Evolutionary conservation across 2,797 vertebrate species (phyloP), one percentile per base, ranked within the genome.

Genomic region (Enteromius treurensis): DNA sequence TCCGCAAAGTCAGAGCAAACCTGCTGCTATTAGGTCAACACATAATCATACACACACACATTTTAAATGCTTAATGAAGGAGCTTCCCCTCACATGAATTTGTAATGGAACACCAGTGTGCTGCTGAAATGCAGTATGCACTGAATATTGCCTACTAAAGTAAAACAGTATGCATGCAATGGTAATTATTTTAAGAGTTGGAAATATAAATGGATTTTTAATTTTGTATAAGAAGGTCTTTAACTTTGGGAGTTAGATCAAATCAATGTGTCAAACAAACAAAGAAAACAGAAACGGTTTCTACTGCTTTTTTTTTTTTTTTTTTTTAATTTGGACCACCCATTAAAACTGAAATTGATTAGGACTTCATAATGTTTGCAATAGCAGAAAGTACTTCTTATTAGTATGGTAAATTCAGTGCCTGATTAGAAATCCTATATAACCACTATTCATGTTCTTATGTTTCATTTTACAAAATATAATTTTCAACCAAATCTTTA

Each of bases 1-100:
- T 74, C 26, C 0, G 23, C 74, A 26, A 42, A 70, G 80, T 40
- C 42, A 79, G 65, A 58, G 86, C 77, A 71, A 4, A 47, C 70
- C 51, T 58, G 42, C 53, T 78, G 64, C 53, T 69, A 86, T 79
- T 80, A 73, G 85, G 78, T 80, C 85, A 80, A 84, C 55, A 74
- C 74, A 77, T 67, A 77, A 67, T 58, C 62, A 55, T 9, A 79
- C 55, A 71, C 71, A 84, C 42, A 69, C 32, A 76, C 73, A 76
- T 21, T 34, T 29, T 47, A 47, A 23, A 29, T 9, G 23, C 42
- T 15, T 23, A 42, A 45, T 45, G n/a, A 69, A 23, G 11, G 13
- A 42, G 37, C 37, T 69, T 69, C 67, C 23, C 67, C 67, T 69
- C 37, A 40, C 64, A 37, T 67, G 34, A 67, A 67, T 23, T 40